Base-by-base conservation (phyloP, 2,888 invertebrate genomes). In the Flabesymbios commensalis region DNA sequence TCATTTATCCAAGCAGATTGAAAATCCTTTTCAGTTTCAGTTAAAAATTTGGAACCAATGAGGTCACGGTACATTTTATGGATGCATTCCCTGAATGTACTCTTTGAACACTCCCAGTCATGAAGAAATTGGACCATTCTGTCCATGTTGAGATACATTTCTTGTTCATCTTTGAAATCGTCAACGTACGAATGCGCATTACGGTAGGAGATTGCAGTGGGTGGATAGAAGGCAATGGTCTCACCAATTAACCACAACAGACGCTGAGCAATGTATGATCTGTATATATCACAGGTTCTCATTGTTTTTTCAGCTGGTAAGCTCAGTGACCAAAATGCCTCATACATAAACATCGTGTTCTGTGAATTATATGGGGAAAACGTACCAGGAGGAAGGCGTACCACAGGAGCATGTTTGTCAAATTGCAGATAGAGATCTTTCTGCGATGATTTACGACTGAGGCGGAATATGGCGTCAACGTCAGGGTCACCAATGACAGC, bases 401-500 rank as follows among this genome's bases (percentile, higher is more conserved):
- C 61, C 3, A 70, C 61, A 10, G 76, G 76, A 10, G 73, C 68
- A 17, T 55, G 54, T 22, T 49, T 22, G 42, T 77, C 72, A 61
- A 76, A 76, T 14, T 57, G 58, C 33, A 74, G 54, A 36, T 71
- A 57, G 17, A 74, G 59, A 22, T 36, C 48, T 19, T 52, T 42
- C 7, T 43, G 17, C 0, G 63, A 49, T 14, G 39, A 42, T n/a
- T n/a, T n/a, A 31, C 74, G 55, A 7, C 73, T 74, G 43, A 76
- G 64, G 51, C 76, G 47, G 58, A 67, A 74, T 7, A 76, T 63
- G 36, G 76, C 74, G 63, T 76, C 76, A 33, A 77, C 70, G 61
- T 76, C 76, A 1, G 76, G 76, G 55, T 76, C 75, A 2, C 73
- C 74, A 52, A 74, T 70, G 41, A 72, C 74, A 1, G 75, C 48